A percentile compares a stretch with the other conserved stretches of the same genome.
Evolutionary conservation across 2,797 vertebrate species (phyloP).

Genomic region (Otus scops): DNA sequence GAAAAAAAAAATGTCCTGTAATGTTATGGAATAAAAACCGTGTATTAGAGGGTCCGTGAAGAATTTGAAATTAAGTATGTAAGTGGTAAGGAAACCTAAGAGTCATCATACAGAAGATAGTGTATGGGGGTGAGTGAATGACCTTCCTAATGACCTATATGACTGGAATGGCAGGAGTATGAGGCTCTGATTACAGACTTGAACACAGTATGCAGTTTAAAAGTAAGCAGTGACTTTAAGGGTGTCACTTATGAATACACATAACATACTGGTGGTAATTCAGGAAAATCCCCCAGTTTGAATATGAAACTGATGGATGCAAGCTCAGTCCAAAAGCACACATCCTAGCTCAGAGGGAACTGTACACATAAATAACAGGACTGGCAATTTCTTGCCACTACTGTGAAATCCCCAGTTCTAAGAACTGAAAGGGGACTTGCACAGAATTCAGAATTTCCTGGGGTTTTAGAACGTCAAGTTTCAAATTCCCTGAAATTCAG

Average conservation of each 20-base stretch:
- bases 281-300: neutral
- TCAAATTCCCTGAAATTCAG: neutral
- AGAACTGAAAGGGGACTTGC: neutral
- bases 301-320: neutral
- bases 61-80: neutral
- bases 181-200: neutral
- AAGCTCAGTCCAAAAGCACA: neutral
- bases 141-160: neutral
- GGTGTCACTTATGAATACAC: neutral
- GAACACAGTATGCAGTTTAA: neutral
- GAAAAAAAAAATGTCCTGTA: neutral
- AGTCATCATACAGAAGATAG: neutral
- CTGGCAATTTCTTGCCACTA: neutral
- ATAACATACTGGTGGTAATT: neutral
- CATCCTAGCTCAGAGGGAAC: neutral
- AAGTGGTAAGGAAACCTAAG: neutral
- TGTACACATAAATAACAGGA: neutral
- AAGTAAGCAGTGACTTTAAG: neutral
- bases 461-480: neutral
- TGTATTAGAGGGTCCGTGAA: neutral
- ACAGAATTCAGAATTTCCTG: neutral
- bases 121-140: neutral
- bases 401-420: neutral
- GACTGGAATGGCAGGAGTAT: neutral
- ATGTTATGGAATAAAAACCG: neutral